A percentile compares a stretch with the other conserved stretches of the same genome.
These are phyloP conservation scores for Sebastes taczanowskii DNA, from an alignment of 2,797 vertebrate species.

Conservation along the genomic window DNA sequence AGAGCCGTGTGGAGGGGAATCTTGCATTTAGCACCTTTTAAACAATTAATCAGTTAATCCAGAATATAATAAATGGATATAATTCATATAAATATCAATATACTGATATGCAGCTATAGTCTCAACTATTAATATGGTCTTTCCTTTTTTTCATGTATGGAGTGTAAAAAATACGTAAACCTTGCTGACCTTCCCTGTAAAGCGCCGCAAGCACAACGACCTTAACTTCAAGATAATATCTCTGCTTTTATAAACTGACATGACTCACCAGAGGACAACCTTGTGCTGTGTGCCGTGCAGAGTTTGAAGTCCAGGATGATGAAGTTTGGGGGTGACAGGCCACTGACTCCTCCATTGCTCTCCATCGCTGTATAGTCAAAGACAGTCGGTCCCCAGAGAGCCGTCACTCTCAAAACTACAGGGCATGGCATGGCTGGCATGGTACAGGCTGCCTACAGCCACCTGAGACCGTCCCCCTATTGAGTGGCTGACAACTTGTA, in stretches of 20 bases:
- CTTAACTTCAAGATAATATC: neutral
- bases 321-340: conserved; percentile 55
- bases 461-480: conserved; percentile 69
- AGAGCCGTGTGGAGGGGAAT: too few relatives aligned
- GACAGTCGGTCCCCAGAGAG: conserved; percentile 64
- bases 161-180: neutral
- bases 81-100: neutral
- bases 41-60: neutral
- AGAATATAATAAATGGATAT: neutral
- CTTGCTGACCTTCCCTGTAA: neutral
- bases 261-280: conserved; percentile 1
- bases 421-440: conserved; percentile 28
- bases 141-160: neutral
- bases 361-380: conserved; percentile 51
- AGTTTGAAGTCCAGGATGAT: conserved; percentile 43
- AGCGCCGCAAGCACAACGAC: neutral
- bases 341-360: conserved; percentile 37
- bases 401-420: conserved; percentile 59
- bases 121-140: neutral
- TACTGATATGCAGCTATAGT: neutral
- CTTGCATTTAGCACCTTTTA: too few relatives aligned
- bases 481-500: conserved; percentile 75
- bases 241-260: neutral
- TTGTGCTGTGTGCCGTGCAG: neutral
- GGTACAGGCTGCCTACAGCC: conserved; percentile 52